Evolutionary conservation across 2,113 vertebrate species (phyloP).

Genomic region (Callaeas wilsoni): DNA sequence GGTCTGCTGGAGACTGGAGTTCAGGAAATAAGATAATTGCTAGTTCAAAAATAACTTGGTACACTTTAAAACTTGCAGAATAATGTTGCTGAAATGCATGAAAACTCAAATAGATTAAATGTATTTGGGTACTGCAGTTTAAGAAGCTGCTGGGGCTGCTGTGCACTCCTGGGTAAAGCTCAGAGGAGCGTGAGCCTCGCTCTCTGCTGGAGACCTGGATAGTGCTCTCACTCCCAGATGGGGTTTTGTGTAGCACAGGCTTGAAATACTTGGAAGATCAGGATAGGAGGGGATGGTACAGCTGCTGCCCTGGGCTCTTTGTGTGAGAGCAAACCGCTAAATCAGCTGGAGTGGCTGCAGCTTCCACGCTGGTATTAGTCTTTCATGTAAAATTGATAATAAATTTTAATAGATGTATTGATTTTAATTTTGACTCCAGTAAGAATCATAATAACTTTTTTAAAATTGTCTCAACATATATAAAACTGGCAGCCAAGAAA

Average conservation of each 20-base stretch:
- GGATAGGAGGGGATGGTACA: neutral
- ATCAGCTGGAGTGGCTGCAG: neutral
- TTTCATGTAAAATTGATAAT: neutral
- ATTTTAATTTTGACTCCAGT: neutral
- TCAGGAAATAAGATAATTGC: neutral
- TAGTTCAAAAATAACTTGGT: neutral
- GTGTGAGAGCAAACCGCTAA: neutral
- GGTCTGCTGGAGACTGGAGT: neutral
- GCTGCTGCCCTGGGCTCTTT: neutral
- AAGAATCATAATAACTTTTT: neutral
- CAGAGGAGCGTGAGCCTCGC: neutral
- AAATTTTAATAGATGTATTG: neutral
- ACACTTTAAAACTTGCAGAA: neutral
- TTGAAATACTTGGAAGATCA: neutral
- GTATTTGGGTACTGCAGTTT: neutral
- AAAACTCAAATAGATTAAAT: neutral
- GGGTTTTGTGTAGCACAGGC: neutral
- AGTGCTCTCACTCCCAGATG: neutral
- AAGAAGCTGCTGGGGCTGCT: neutral
- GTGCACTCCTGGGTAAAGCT: neutral
- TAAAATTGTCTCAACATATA: neutral
- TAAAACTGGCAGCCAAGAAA: neutral
- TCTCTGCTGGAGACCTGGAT: neutral
- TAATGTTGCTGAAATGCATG: accelerated
- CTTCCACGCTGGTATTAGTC: neutral